Percentiles rank a stretch among this genome's conserved stretches.
Evolutionary conservation across 2,888 invertebrate species (phyloP).

Genomic region (Dinocampus coccinellae): DNA sequence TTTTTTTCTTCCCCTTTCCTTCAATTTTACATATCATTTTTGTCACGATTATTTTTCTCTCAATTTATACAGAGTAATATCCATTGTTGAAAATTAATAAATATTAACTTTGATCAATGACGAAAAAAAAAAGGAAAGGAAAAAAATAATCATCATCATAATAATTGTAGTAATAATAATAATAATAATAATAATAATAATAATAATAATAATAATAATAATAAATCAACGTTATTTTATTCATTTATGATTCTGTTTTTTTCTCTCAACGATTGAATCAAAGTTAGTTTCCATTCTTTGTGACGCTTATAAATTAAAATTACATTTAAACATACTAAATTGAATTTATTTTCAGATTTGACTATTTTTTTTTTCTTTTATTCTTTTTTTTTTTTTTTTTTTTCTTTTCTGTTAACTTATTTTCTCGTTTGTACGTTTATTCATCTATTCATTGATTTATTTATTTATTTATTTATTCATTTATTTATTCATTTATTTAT

Average conservation of each 20-base stretch:
- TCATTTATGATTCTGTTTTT: not conserved
- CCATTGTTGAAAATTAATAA: not conserved
- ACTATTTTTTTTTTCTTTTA: constrained; percentile 33
- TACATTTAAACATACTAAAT: not conserved
- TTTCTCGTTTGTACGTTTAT: constrained; percentile 25
- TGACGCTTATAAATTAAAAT: not conserved
- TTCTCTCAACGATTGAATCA: not conserved
- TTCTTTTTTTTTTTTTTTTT: constrained; percentile 29
- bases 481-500: constrained; percentile 33
- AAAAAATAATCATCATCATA: too few species aligned
- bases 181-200: too few species aligned
- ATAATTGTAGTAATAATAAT: too few species aligned
- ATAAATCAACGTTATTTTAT: not conserved
- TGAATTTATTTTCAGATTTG: constrained; percentile 34
- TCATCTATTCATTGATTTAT: too few species aligned
- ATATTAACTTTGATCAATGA: not conserved
- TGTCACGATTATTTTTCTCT: constrained; percentile 26
- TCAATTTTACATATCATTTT: constrained; percentile 1
- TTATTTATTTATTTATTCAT: too few species aligned
- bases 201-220: too few species aligned
- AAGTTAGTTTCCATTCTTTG: constrained; percentile 8
- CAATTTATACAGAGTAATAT: constrained; percentile 53
- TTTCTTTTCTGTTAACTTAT: constrained; percentile 26
- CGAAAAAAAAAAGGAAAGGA: too few species aligned
- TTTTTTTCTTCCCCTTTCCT: not conserved